Conservation (phyloP, 35 echinoderm and acorn worm species). For the Heliocidaris tuberculata region DNA sequence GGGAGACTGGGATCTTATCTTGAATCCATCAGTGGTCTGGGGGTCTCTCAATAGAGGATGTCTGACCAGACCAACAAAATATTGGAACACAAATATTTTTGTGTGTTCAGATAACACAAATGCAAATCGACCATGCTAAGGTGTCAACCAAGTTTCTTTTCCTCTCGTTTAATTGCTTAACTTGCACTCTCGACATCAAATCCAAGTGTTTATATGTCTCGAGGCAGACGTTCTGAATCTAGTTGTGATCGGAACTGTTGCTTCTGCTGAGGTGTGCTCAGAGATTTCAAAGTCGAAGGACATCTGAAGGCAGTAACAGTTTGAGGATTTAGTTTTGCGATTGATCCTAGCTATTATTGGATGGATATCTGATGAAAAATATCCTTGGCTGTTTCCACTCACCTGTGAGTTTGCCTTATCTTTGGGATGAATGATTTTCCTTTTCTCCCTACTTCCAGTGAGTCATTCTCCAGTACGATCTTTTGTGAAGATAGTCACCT, state of each 20-base stretch:
- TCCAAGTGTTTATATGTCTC: neutral
- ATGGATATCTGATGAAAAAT: neutral
- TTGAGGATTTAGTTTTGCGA: neutral
- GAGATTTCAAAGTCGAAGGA: neutral
- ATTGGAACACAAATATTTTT: slow-evolving; percentile 27
- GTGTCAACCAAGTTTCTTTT: slow-evolving; percentile 8
- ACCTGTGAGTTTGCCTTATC: neutral
- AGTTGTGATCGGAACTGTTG: slow-evolving; percentile 7
- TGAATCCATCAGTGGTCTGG: neutral
- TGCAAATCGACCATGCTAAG: neutral
- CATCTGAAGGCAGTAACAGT: neutral
- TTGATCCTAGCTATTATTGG: neutral
- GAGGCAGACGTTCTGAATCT: neutral
- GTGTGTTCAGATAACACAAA: slow-evolving; percentile 9
- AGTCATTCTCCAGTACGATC: neutral
- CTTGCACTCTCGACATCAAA: neutral
- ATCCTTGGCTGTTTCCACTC: slow-evolving; percentile 1
- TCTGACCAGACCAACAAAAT: slow-evolving; percentile 14
- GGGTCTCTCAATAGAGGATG: neutral
- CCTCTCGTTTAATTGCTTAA: neutral
- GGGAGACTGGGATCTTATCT: slow-evolving; percentile 25
- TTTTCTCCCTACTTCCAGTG: neutral
- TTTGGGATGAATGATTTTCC: neutral
- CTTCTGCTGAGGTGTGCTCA: neutral
- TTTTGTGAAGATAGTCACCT: neutral